Conservation (phyloP, 2,888 invertebrate species). For the Sipha maydis region DNA sequence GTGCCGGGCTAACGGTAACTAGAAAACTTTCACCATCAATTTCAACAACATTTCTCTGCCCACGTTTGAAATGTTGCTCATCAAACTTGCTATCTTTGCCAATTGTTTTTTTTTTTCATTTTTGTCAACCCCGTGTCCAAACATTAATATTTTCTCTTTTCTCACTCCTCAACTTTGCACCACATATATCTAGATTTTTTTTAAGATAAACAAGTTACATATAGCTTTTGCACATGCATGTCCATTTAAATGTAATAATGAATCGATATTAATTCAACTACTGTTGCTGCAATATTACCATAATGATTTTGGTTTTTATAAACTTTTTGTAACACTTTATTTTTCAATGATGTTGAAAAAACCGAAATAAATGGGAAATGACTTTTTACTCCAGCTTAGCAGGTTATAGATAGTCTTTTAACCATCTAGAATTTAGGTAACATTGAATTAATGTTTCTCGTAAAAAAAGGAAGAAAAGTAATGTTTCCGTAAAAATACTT, state of each 20-base stretch:
- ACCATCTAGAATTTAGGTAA: background rate
- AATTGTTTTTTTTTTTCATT: slow-evolving; percentile 12
- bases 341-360: background rate
- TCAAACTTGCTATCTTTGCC: slow-evolving; percentile 44
- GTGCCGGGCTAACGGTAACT: slow-evolving; percentile 14
- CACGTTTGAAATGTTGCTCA: slow-evolving; percentile 6
- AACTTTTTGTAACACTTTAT: background rate
- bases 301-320: background rate
- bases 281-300: background rate
- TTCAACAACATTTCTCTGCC: slow-evolving; percentile 33
- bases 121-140: background rate
- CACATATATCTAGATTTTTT: background rate
- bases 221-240: background rate
- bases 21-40: slow-evolving; percentile 59
- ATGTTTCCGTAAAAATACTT: too few species aligned
- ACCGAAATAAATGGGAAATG: background rate
- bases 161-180: background rate
- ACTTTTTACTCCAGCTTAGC: background rate
- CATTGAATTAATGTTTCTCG: background rate
- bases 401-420: background rate
- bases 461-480: background rate
- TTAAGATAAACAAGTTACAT: background rate
- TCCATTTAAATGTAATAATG: background rate
- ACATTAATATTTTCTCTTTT: slow-evolving; percentile 13
- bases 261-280: background rate